Evolutionary conservation across 2,888 invertebrate genomes (phyloP).

Genomic region (Parascotia fuliginaria): DNA sequence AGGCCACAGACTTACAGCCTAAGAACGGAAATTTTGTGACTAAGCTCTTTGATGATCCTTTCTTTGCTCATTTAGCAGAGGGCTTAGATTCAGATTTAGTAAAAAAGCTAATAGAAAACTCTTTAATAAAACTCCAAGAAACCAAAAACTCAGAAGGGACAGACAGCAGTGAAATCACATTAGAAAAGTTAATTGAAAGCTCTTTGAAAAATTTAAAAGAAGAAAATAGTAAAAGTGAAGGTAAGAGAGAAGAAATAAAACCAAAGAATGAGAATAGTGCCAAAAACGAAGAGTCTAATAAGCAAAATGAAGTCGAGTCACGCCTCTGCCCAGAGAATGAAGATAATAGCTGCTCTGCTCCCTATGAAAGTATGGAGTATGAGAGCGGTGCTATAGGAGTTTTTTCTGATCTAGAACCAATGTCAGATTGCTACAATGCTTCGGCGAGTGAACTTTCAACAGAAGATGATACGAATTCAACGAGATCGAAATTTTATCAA

Average conservation of each 20-base stretch:
- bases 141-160: conserved; percentile 77
- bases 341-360: conserved; percentile 88
- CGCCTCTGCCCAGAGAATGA: conserved; percentile 67
- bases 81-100: conserved; percentile 87
- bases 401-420: conserved; percentile 83
- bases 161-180: conserved; percentile 73
- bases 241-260: conserved; percentile 43
- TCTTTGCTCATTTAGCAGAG: conserved; percentile 87
- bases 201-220: conserved; percentile 76
- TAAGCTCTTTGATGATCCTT: conserved; percentile 88
- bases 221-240: conserved; percentile 55
- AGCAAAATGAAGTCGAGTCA: conserved; percentile 52
- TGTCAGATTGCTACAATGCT: conserved; percentile 91
- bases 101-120: conserved; percentile 88
- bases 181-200: conserved; percentile 83
- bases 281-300: conserved; percentile 51
- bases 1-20: conserved; percentile 42
- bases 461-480: conserved; percentile 88
- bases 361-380: conserved; percentile 91
- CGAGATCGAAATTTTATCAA: conserved; percentile 90
- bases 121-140: conserved; percentile 86
- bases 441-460: conserved; percentile 88
- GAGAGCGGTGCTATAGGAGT: conserved; percentile 85
- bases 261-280: conserved; percentile 55
- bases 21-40: conserved; percentile 82